These are phyloP conservation scores for Setophaga kirtlandii DNA, from an alignment of 2,113 vertebrate genomes.

Conservation along the genomic window DNA sequence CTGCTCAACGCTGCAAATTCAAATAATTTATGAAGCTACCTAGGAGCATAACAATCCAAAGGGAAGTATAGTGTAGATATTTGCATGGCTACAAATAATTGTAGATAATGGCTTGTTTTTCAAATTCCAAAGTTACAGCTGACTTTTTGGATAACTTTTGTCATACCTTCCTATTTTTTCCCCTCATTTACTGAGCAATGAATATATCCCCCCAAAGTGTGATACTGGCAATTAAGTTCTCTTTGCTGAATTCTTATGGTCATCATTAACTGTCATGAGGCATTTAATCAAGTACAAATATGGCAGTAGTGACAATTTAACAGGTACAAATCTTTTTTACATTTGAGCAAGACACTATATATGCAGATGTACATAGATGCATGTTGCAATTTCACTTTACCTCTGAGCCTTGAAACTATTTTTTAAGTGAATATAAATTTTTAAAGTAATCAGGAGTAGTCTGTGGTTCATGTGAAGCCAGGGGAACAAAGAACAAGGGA, in stretches of 20 bases:
- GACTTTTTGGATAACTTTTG: not conserved
- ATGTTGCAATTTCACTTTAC: not conserved
- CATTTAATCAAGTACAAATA: not conserved
- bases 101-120: not conserved
- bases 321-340: not conserved
- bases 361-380: fast-evolving
- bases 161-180: not conserved
- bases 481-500: not conserved
- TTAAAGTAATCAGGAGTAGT: not conserved
- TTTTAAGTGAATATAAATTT: not conserved
- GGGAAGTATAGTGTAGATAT: not conserved
- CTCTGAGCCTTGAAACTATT: not conserved
- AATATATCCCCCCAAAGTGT: not conserved
- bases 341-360: not conserved
- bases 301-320: not conserved
- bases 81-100: not conserved
- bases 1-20: not conserved
- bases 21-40: not conserved
- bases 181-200: not conserved
- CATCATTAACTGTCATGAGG: not conserved
- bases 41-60: not conserved
- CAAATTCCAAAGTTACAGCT: not conserved
- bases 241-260: not conserved
- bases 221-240: not conserved
- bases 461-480: not conserved